Base-by-base conservation (phyloP, 2,888 invertebrate genomes). In the Heliconius ismenius region DNA sequence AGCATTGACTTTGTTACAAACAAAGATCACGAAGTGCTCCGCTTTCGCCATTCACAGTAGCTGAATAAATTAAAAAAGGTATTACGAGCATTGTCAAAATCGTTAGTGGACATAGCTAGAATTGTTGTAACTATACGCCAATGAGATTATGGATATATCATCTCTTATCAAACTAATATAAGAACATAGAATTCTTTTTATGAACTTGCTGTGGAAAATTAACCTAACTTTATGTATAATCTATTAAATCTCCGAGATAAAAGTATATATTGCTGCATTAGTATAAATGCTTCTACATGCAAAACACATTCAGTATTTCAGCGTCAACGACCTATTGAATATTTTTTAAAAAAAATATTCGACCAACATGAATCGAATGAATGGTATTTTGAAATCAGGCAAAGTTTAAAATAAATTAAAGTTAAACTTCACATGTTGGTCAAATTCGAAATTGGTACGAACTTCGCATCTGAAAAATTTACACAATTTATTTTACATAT, bases 1-100 rank as follows among this genome's bases (percentile, higher is more conserved):
- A 80, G 70, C 78, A 79, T 79, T 81, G 80, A 81, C 78, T 81
- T 78, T 76, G 80, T 77, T 67, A 75, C 72, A 72, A 80, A 73
- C 79, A 78, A 79, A 79, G 77, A 82, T 82, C 82, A 82, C 79
- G 80, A 82, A 68, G 74, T 78, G 81, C 77, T 81, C 81, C 80
- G 81, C 82, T 81, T 82, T 82, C 80, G 78, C 80, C 77, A 77
- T 70, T 78, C 77, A 73, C 76, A 72, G 78, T 77, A 81, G 79
- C 79, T 76, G 79, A 81, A 77, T 81, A 79, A 81, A 81, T 80
- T 78, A 74, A 78, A 78, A 70, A 77, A 75, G 32, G 73, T 68
- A 75, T 65, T 60, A 65, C 60, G 4, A 68, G 64, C 54, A 73
- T 79, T 79, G 69, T 80, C 75, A 76, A 75, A 60, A 69, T 68